phyloP scores from a whole-genome alignment of 2,113 vertebrate species.

The Lophochroa leadbeateri region DNA sequence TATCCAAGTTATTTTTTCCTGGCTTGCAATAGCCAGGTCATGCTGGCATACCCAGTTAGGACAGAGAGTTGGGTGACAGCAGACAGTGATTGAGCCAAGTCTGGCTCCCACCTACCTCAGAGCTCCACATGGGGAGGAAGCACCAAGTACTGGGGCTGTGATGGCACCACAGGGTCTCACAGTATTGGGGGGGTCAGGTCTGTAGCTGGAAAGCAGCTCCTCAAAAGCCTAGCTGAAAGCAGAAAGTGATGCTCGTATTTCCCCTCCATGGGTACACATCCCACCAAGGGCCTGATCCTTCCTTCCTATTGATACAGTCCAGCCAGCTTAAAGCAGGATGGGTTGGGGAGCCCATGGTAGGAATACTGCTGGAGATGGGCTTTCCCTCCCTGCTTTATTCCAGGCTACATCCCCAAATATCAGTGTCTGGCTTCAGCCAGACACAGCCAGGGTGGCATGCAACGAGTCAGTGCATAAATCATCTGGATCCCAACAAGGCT shows the following conservation, averaged over 20 bases:
- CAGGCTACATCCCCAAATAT: neutral
- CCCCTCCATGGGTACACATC: rapidly evolving
- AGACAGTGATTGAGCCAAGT: neutral
- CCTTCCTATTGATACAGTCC: neutral
- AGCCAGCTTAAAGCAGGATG: rapidly evolving
- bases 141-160: rapidly evolving
- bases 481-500: neutral
- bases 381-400: neutral
- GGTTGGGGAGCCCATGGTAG: neutral
- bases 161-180: neutral
- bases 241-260: neutral
- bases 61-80: neutral
- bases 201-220: neutral
- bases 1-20: neutral
- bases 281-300: neutral
- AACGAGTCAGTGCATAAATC: neutral
- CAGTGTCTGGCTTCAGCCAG: neutral
- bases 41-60: neutral
- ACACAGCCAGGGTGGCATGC: rapidly evolving
- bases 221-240: neutral
- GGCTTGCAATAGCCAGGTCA: neutral
- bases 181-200: too few relatives aligned
- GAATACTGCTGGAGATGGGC: neutral
- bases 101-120: neutral
- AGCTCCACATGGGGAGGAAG: neutral